phyloP scores from a whole-genome alignment of 2,113 vertebrate species.

The Fulmarus glacialis region DNA sequence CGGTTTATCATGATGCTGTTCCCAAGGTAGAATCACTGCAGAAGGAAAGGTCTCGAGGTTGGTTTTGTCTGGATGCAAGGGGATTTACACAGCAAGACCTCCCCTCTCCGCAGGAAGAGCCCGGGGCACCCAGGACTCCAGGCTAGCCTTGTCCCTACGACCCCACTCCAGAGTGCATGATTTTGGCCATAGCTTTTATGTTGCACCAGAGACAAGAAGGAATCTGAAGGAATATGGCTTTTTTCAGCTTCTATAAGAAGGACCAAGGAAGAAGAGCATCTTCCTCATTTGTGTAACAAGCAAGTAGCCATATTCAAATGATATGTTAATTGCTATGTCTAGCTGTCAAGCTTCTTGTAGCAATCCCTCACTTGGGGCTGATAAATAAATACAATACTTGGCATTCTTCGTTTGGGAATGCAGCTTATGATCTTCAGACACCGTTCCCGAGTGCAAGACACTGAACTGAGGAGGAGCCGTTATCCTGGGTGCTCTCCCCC shows the following conservation, averaged over 20 bases:
- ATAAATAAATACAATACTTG: background rate
- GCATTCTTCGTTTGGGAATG: background rate
- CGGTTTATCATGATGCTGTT: fast-evolving
- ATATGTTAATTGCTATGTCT: background rate
- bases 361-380: background rate
- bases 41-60: background rate
- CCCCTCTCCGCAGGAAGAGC: background rate
- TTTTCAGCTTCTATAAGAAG: background rate
- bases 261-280: background rate
- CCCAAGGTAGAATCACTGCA: background rate
- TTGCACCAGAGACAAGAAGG: background rate
- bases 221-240: background rate
- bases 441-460: background rate
- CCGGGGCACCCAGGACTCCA: background rate
- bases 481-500: background rate
- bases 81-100: background rate
- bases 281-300: background rate
- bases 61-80: background rate
- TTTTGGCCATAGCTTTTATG: background rate
- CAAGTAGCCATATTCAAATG: background rate
- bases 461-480: background rate
- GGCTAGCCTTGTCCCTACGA: too few relatives aligned
- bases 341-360: background rate
- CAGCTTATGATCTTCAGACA: background rate
- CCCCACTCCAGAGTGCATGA: fast-evolving